A percentile compares a stretch with the other conserved stretches of the same genome.
phyloP scores from a whole-genome alignment of 2,113 vertebrate species.

The Agapornis roseicollis region DNA sequence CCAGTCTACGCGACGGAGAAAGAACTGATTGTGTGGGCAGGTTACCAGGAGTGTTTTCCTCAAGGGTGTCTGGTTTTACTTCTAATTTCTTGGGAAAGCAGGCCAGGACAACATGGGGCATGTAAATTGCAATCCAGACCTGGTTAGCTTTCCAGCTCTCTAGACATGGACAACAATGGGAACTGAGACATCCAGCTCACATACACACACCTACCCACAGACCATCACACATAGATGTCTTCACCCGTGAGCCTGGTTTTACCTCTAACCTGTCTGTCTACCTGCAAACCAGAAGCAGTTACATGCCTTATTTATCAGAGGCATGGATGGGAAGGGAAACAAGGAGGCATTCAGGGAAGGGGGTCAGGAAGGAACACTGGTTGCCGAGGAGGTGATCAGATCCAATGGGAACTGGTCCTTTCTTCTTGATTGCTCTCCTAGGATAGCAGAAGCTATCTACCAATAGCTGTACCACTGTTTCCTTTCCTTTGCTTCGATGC shows the following conservation, averaged over 20 bases:
- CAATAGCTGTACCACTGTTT: neutral
- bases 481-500: neutral
- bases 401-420: neutral
- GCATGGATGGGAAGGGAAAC: neutral
- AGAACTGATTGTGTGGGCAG: neutral
- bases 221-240: neutral
- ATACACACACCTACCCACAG: neutral
- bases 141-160: neutral
- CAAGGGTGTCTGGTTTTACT: neutral
- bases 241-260: neutral
- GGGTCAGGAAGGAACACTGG: fast-evolving
- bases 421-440: neutral
- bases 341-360: neutral
- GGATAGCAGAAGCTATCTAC: neutral
- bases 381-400: neutral
- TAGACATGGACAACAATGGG: neutral
- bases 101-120: neutral
- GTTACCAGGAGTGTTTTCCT: neutral
- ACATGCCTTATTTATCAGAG: neutral
- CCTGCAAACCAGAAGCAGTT: neutral
- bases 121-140: neutral
- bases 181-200: neutral
- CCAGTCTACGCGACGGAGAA: neutral
- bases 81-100: neutral
- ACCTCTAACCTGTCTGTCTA: neutral